Conservation (phyloP, 2,797 vertebrate species). For the Pteronotus mesoamericanus region DNA sequence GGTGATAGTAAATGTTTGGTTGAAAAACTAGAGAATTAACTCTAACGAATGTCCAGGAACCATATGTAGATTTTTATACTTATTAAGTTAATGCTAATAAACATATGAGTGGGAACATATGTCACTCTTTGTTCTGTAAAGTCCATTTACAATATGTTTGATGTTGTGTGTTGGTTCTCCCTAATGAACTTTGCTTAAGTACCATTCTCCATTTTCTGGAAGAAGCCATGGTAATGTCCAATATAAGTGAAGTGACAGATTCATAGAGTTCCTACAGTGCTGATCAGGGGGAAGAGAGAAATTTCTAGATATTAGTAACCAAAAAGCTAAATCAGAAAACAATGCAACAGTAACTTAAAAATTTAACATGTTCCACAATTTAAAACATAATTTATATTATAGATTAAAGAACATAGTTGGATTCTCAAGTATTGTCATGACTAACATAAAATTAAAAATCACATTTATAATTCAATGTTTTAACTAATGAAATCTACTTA, state of each 20-base stretch:
- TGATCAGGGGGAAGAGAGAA: not conserved
- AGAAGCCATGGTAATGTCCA: not conserved
- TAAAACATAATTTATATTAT: conserved; percentile 16
- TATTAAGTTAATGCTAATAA: not conserved
- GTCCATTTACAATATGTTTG: not conserved
- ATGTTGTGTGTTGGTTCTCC: not conserved
- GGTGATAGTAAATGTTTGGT: not conserved
- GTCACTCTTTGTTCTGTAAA: not conserved
- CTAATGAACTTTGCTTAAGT: not conserved
- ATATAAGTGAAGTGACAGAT: not conserved
- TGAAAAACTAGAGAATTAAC: not conserved
- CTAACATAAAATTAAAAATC: conserved; percentile 6
- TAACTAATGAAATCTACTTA: not conserved
- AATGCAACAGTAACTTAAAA: not conserved
- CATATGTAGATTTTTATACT: not conserved
- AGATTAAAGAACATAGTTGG: not conserved
- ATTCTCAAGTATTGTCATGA: not conserved
- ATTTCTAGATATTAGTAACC: not conserved
- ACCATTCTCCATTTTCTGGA: not conserved
- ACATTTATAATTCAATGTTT: not conserved
- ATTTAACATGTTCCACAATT: not conserved
- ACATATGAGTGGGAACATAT: not conserved
- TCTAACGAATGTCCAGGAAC: not conserved
- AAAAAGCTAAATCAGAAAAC: conserved; percentile 3
- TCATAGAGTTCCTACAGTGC: not conserved